Evolutionary conservation across 2,113 vertebrate genomes (phyloP), one percentile per base, ranked within the genome.

Genomic region (Brevimyrus niger): DNA sequence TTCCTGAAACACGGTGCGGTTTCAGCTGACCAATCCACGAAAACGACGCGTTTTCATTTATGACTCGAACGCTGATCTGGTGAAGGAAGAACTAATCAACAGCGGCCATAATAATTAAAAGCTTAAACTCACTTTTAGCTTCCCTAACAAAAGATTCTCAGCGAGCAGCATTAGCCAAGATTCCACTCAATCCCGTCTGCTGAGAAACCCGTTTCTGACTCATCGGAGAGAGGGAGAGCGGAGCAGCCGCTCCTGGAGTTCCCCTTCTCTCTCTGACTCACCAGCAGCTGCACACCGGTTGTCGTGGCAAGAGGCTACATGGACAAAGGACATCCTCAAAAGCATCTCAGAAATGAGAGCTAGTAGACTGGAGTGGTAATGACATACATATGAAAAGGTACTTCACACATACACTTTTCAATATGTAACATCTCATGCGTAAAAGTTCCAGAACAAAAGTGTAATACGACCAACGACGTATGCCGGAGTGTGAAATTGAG

Each of bases 121-220:
- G 7, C 10, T 50, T 89, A 35, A 27, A 50, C 19, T 92, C 92
- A 93, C 88, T 53, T 90, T 85, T 15, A 35, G 92, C 94, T 94
- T 92, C 91, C 92, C 91, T 90, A 90, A 92, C 17, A 53, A 51
- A 80, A 48, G 46, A 11, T 73, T 58, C 15, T 76, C 44, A 21
- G 69, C 88, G 35, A 9, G 31, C 69, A 17, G 69, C 47, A 42
- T 38, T 55, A 80, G 88, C 46, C 73, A 89, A 27, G n/a, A 42
- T 89, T 89, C 73, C 88, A 11, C 13, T 21, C 10, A 31, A 35
- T 53, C 48, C 31, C 47, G 27, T n/a, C 27, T 53, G 50, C 73
- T 42, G 50, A 82, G 48, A 92, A 95, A 94, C 94, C 95, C 94
- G 95, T 94, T 95, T 95, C 93, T 95, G 95, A 95, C 92, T 95